Evolutionary conservation across 1,140 invertebrate genomes (phyloP).

Genomic region (Chironomus striatipennis): DNA sequence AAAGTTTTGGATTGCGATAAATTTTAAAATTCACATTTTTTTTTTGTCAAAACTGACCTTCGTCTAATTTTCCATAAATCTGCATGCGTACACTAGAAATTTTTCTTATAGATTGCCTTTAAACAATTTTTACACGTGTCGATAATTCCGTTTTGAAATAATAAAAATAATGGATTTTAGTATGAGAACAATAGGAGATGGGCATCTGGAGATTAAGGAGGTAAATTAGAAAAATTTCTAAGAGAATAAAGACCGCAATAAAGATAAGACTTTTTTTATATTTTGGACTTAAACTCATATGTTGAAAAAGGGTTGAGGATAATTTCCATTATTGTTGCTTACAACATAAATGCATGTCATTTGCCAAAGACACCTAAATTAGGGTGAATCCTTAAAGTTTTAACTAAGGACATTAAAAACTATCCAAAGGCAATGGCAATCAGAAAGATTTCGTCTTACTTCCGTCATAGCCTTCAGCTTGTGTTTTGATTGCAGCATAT

Average conservation of each 20-base stretch:
- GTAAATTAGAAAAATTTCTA: not conserved
- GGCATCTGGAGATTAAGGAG: not conserved
- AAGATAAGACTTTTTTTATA: too few species aligned
- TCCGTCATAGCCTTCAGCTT: slow-evolving; percentile 11
- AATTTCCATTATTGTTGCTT: too few species aligned
- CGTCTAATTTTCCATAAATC: not conserved
- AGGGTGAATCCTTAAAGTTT: too few species aligned
- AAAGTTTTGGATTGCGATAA: not conserved
- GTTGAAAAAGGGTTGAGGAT: too few species aligned
- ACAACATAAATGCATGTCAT: too few species aligned
- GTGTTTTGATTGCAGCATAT: not conserved
- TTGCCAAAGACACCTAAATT: too few species aligned
- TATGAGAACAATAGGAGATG: not conserved
- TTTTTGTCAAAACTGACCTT: not conserved
- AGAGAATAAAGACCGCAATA: too few species aligned
- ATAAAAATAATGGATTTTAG: not conserved
- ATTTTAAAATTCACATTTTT: not conserved
- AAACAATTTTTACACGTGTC: not conserved
- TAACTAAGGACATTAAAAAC: too few species aligned
- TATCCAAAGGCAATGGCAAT: not conserved
- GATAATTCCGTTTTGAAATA: not conserved
- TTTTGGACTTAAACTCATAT: too few species aligned
- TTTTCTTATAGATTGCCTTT: too few species aligned
- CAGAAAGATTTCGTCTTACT: not conserved
- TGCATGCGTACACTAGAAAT: too few species aligned